phyloP scores from a whole-genome alignment of 2,797 vertebrate species.

The Phalloptychus januarius region DNA sequence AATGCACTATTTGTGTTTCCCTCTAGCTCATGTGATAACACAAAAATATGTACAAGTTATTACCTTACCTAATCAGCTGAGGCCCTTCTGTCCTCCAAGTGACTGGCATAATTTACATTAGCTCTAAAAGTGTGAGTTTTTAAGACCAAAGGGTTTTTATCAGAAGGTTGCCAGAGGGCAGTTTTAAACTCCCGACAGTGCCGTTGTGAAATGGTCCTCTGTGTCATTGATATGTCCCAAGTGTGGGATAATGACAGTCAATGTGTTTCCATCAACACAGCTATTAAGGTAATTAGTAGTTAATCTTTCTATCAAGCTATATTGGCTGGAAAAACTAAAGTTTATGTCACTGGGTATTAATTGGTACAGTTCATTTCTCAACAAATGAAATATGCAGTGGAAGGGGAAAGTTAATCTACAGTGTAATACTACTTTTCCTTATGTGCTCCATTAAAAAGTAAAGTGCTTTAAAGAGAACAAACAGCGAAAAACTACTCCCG shows the following conservation, averaged over 20 bases:
- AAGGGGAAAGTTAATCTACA: constrained; percentile 21
- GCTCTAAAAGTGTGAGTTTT: constrained; percentile 25
- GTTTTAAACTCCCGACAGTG: neutral
- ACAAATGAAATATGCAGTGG: constrained; percentile 32
- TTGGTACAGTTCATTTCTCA: constrained; percentile 24
- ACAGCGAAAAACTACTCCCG: constrained; percentile 10
- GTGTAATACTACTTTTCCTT: constrained; percentile 17
- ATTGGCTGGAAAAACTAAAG: constrained; percentile 18
- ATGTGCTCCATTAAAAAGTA: constrained; percentile 18
- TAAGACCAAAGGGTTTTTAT: constrained; percentile 32
- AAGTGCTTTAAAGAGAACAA: constrained; percentile 32
- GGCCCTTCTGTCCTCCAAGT: constrained; percentile 12
- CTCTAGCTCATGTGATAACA: constrained; percentile 46
- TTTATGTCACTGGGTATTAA: constrained; percentile 31
- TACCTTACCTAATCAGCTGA: constrained; percentile 28
- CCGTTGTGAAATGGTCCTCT: constrained; percentile 38
- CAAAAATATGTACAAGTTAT: constrained; percentile 2
- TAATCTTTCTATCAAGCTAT: constrained; percentile 40
- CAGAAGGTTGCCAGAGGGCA: neutral
- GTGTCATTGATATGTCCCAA: constrained; percentile 37
- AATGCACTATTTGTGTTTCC: constrained; percentile 51
- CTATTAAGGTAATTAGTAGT: constrained; percentile 36
- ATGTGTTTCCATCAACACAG: constrained; percentile 53
- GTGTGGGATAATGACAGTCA: constrained; percentile 55
- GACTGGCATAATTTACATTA: constrained; percentile 6